Evolutionary conservation across 2,113 vertebrate species (phyloP).

Genomic region (Larimichthys polyactis): DNA sequence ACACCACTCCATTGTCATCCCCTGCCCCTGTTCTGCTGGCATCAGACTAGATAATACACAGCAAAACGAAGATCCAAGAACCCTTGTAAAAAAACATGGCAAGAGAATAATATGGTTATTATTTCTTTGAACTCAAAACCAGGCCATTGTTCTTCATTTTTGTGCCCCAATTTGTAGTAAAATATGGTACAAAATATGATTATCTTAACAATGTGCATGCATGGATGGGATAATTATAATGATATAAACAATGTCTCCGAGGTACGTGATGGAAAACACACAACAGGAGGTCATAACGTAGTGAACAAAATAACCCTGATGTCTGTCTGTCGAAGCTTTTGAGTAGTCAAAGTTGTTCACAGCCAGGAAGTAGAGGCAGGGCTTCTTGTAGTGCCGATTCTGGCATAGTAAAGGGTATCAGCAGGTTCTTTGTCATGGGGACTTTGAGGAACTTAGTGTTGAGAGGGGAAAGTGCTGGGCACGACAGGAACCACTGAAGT

Average conservation of each 20-base stretch:
- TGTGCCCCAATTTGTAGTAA: conserved; percentile 79
- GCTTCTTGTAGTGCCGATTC: conserved; percentile 49
- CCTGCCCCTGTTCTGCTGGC: conserved; percentile 82
- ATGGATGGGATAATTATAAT: conserved; percentile 53
- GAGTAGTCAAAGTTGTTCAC: conserved; percentile 48
- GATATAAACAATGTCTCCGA: conserved; percentile 50
- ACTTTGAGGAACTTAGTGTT: conserved; percentile 76
- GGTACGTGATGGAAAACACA: conserved; percentile 43
- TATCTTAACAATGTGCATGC: conserved; percentile 56
- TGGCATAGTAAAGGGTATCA: conserved; percentile 58
- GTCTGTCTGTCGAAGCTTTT: conserved; percentile 46
- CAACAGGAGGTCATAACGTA: conserved; percentile 20
- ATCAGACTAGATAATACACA: conserved; percentile 81
- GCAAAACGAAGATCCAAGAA: conserved; percentile 80
- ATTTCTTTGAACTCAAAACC: conserved; percentile 83
- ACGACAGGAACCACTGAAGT: conserved; percentile 74
- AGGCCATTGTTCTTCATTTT: conserved; percentile 79
- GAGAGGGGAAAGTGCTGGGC: conserved; percentile 77
- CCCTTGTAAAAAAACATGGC: conserved; percentile 78
- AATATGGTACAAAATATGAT: conserved; percentile 77
- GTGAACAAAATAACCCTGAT: conserved; percentile 45
- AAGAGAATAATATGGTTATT: conserved; percentile 79
- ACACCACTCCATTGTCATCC: conserved; percentile 80
- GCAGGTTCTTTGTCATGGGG: conserved; percentile 77
- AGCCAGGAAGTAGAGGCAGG: conserved; percentile 51